Base-by-base conservation (phyloP, 2,888 invertebrate genomes). In the Drosophila flavopinicola region DNA sequence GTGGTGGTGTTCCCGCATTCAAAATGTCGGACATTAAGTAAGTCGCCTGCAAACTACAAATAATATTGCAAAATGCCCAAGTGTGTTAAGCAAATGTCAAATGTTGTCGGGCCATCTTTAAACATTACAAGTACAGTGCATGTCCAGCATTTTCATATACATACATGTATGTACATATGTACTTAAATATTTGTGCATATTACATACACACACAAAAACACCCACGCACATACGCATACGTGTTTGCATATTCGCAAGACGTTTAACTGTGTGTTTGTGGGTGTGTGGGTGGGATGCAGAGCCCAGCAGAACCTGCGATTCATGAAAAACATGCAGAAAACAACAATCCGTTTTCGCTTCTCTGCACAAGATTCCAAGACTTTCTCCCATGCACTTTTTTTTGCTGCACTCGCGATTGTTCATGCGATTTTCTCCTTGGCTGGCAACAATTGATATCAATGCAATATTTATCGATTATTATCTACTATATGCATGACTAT, bases 11-110 rank as follows among this genome's bases (percentile, higher is more conserved):
- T 64, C 54, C 59, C 73, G 59, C 68, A 66, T 57, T 77, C 88
- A 90, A 90, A 90, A 90, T 90, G 89, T 90, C 89, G 85, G 89
- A 90, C 89, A 85, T 90, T 76, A 89, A 89, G 89, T 89, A 88
- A 89, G 90, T 90, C 73, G 38, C 24, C 6, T 61, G 32, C 3
- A 57, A 69, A 67, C 48, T 42, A 32, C 44, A 68, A 48, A 70
- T 38, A 32, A 29, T 33, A 27, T 13, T 13, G 17, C 17, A n/a
- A 23, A 17, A 35, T 37, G 17, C 17, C 3, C 20, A 39, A 38
- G 23, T 20, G 13, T 41, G 35, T 23, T 23, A 6, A 13, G 42
- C 38, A 38, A 11, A 39, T 24, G 20, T 5, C 6, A 38, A 17
- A 25, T n/a, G 3, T 5, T 30, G n/a, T n/a, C 24, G 15, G 11